These are phyloP conservation scores for Dasyornis broadbenti DNA, from an alignment of 2,113 vertebrate genomes.

Conservation along the genomic window DNA sequence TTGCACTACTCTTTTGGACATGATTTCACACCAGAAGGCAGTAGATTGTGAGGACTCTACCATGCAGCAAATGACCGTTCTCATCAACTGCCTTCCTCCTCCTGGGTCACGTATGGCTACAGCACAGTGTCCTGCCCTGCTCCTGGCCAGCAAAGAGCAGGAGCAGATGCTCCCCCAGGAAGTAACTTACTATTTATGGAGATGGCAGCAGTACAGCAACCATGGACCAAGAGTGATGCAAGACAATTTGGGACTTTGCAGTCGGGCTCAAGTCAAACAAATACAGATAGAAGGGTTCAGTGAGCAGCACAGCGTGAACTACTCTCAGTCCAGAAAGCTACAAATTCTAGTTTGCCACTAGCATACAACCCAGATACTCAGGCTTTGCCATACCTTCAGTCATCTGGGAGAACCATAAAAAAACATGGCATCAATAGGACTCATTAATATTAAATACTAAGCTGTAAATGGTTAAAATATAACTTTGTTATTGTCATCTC, in stretches of 20 bases:
- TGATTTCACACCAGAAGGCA: background rate
- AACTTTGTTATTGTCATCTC: background rate
- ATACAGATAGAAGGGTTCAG: background rate
- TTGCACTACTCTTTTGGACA: background rate
- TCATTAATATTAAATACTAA: background rate
- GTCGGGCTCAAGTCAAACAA: fast-evolving
- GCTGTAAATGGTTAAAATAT: background rate
- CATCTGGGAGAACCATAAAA: background rate
- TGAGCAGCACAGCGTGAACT: fast-evolving
- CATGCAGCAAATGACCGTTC: background rate
- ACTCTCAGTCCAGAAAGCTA: background rate
- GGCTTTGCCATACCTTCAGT: background rate
- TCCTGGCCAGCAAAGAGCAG: background rate
- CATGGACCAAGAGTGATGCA: background rate
- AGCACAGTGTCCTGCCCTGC: background rate
- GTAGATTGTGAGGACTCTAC: background rate
- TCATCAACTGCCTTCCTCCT: background rate
- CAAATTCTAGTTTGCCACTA: background rate
- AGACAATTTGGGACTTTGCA: background rate
- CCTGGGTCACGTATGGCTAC: background rate
- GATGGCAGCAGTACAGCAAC: background rate
- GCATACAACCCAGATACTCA: fast-evolving
- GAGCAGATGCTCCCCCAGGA: background rate
- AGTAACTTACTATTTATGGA: background rate
- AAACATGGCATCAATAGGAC: background rate